Percentiles rank a stretch among this genome's conserved stretches.
phyloP scores from a whole-genome alignment of 2,797 vertebrate species.

The Channallabes apus region DNA sequence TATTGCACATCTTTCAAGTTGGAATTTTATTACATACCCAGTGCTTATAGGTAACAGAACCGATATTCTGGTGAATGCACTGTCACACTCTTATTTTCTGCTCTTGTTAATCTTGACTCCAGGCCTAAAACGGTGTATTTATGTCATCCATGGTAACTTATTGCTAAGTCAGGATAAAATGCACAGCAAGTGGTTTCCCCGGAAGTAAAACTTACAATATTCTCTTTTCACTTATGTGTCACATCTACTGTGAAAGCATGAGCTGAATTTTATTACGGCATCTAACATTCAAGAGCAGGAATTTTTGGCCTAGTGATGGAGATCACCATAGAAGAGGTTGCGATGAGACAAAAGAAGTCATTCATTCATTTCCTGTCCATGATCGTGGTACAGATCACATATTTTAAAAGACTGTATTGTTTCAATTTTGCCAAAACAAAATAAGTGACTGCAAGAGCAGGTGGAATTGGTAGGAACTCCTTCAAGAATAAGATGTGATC shows the following conservation, averaged over 20 bases:
- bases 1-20: not conserved
- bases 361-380: not conserved
- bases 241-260: not conserved
- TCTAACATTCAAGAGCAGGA: not conserved
- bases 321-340: not conserved
- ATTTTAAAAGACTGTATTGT: not conserved
- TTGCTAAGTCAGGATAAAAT: not conserved
- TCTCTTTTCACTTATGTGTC: not conserved
- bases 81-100: not conserved
- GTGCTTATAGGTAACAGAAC: not conserved
- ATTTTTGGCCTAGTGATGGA: not conserved
- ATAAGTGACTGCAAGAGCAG: not conserved
- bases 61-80: not conserved
- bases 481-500: not conserved
- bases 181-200: not conserved
- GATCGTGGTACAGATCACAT: not conserved
- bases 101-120: not conserved
- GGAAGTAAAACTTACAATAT: not conserved
- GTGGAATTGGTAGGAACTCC: not conserved
- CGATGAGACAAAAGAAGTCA: not conserved
- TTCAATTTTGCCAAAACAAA: not conserved
- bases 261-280: too few relatives aligned
- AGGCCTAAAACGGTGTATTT: not conserved
- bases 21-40: not conserved
- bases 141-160: not conserved